A percentile compares a stretch with the other conserved stretches of the same genome.
These are phyloP conservation scores for Globia sparganii DNA, from an alignment of 2,888 invertebrate genomes.

Conservation along the genomic window DNA sequence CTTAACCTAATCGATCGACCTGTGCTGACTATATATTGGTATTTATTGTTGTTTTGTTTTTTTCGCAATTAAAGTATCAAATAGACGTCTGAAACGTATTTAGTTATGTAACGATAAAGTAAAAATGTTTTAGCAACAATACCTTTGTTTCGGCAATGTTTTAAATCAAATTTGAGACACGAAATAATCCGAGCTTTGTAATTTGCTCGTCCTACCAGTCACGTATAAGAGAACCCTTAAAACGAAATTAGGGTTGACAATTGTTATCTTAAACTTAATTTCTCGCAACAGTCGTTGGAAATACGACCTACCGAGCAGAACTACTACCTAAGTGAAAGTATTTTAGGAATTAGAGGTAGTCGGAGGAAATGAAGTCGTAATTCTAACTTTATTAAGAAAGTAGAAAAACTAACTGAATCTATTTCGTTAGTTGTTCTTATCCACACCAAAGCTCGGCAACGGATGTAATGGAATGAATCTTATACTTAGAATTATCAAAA, in stretches of 20 bases:
- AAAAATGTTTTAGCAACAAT: slow-evolving; percentile 10
- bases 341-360: slow-evolving; percentile 31
- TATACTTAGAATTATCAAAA: neutral
- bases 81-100: slow-evolving; percentile 10
- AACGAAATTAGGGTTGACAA: slow-evolving; percentile 52
- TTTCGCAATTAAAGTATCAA: slow-evolving; percentile 27
- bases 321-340: slow-evolving; percentile 25
- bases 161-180: slow-evolving; percentile 1
- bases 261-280: slow-evolving; percentile 58
- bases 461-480: neutral
- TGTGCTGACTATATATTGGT: neutral
- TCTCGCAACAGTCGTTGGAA: slow-evolving; percentile 39
- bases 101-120: slow-evolving; percentile 7
- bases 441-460: neutral
- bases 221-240: slow-evolving; percentile 39
- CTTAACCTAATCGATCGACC: no score
- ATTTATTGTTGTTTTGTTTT: no score
- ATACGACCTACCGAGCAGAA: slow-evolving; percentile 16
- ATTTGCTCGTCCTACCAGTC: slow-evolving; percentile 26
- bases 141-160: slow-evolving; percentile 8
- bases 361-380: slow-evolving; percentile 15
- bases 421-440: slow-evolving; percentile 4
- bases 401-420: slow-evolving; percentile 6
- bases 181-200: slow-evolving; percentile 23
- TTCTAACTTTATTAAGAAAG: slow-evolving; percentile 26